Evolutionary conservation across 1,140 invertebrate genomes (phyloP), one percentile per base, ranked within the genome.

Genomic region (Drosophila sp.): DNA sequence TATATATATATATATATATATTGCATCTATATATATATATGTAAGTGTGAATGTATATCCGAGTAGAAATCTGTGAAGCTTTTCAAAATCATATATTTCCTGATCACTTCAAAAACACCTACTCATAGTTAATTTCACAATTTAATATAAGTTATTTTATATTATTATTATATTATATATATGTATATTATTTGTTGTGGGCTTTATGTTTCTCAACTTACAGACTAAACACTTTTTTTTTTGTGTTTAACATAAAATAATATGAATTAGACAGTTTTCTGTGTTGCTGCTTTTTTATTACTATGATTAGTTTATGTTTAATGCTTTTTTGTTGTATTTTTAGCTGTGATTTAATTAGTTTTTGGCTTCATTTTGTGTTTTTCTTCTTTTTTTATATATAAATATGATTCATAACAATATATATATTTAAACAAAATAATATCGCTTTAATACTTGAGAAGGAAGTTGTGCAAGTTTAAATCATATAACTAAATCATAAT

Each of bases 361-460:
- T 87, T 87, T 85, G 82, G 84, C 76, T 89, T 89, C 67, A 73
- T 77, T 70, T 70, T 66, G 76, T 87, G 29, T 60, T 38, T 75
- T 47, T 35, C 38, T 66, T 38, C 10, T 66, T 73, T 60, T 62
- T 7, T 50, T 81, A 17, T 67, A 60, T 78, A 79, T 75, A 82
- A 82, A 75, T 81, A 81, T 79, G 60, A 67, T 78, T 66, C 62
- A 30, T 70, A 50, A 50, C 44, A 50, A 50, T 81, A 41, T 79
- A 76, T 79, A 76, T 83, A 76, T 82, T 64, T 87, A 89, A 89
- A 32, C 77, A 79, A 90, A 89, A 89, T 89, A 89, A 89, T 89
- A 89, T 89, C 85, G 85, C 79, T 89, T 89, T 89, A 89, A 89
- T 90, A 89, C 85, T 89, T 89, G 85, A 89, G 85, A 90, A 89